Base-by-base conservation (phyloP, 2,888 invertebrate genomes). In the Polylopha cassiicola region DNA sequence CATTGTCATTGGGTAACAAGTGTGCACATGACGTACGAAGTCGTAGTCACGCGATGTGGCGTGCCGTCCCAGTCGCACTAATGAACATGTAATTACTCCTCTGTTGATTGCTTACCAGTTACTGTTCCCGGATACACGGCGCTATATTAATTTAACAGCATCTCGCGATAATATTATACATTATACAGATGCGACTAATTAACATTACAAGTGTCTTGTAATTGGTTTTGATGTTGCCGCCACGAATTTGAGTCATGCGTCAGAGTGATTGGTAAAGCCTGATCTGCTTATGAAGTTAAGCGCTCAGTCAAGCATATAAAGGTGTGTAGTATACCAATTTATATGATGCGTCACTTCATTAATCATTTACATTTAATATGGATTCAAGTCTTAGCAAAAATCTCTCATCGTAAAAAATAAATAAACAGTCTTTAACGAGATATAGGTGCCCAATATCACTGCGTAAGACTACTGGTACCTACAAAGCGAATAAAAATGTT, bases 21-120 rank as follows among this genome's bases (percentile, higher is more conserved):
- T 63, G 55, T 20, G 39, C 24, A 44, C 52, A 46, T 56, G 46
- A 58, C 55, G 53, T 27, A 30, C 30, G 9, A 28, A 23, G 30
- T 41, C 48, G 48, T 47, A 55, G 67, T 62, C 79, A 81, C 77
- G 78, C 79, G 65, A 78, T 61, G 65, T 78, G 53, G 72, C 80
- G 77, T 78, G 79, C 56, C 65, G 59, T 58, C 61, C 55, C 56
- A 55, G 63, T 61, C 64, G 58, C 69, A 63, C 63, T 77, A 78
- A 78, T 78, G 75, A 77, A 75, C 72, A 71, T 67, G 73, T 80
- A 77, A 79, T 79, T 79, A 77, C 71, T 66, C 60, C 53, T 58
- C 53, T 56, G 53, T 46, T 64, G 65, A 70, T 73, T 71, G 63
- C 61, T 58, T 51, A 47, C 46, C 53, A 55, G 34, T 36, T 41